Conservation (phyloP, 2,113 vertebrate species). For the Spea bombifrons region DNA sequence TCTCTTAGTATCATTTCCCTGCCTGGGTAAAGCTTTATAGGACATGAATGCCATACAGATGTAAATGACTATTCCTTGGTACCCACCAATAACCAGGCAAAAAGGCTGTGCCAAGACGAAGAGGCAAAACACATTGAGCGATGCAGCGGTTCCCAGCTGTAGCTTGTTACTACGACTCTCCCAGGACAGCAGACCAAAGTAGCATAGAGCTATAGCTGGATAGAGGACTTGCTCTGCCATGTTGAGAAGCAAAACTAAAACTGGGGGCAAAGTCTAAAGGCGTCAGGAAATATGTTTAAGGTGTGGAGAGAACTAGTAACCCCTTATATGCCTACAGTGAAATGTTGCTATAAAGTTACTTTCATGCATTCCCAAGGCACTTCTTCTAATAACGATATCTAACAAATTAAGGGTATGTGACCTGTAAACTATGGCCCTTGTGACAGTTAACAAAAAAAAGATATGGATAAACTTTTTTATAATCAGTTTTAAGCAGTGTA, state of each 20-base stretch:
- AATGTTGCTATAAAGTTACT: not conserved
- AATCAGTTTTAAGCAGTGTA: no score
- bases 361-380: no score
- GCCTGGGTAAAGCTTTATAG: slow-evolving; percentile 71
- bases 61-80: slow-evolving; percentile 68
- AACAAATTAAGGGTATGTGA: no score
- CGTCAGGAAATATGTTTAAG: not conserved
- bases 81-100: slow-evolving; percentile 67
- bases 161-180: slow-evolving; percentile 59
- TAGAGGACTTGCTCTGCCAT: slow-evolving; percentile 70
- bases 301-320: slow-evolving; percentile 18
- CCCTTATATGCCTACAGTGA: not conserved
- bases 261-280: slow-evolving; percentile 34
- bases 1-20: not conserved
- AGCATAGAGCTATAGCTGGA: slow-evolving; percentile 68
- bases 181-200: slow-evolving; percentile 69
- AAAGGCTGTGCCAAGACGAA: slow-evolving; percentile 73
- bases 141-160: slow-evolving; percentile 67
- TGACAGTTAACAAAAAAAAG: no score
- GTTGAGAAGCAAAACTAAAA: not conserved
- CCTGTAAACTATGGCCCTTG: no score
- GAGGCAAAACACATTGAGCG: slow-evolving; percentile 72
- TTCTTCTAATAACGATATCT: no score
- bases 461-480: no score
- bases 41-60: slow-evolving; percentile 66